Evolutionary conservation across 2,113 vertebrate genomes (phyloP).

Genomic region (Heliornis fulica): DNA sequence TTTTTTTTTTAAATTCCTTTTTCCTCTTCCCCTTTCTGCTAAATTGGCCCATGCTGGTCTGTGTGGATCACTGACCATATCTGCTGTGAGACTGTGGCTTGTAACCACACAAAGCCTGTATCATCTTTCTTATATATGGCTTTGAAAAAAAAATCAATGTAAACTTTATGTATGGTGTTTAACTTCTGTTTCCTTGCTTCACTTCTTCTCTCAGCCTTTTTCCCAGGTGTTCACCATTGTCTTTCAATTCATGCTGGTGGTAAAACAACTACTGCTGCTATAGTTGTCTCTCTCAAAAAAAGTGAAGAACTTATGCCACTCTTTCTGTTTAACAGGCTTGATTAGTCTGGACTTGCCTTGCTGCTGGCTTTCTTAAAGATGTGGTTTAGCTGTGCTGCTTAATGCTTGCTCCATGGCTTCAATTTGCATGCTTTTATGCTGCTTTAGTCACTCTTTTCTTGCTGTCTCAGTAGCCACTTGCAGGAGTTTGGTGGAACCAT

Average conservation of each 20-base stretch:
- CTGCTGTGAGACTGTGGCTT: background rate
- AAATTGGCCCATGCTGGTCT: background rate
- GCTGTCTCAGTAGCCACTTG: background rate
- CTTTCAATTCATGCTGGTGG: background rate
- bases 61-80: background rate
- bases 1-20: no score
- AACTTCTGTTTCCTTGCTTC: slow-evolving; percentile 19
- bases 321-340: slow-evolving; percentile 9
- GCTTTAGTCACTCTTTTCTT: background rate
- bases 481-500: background rate
- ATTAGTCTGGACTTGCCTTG: slow-evolving; percentile 39
- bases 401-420: background rate
- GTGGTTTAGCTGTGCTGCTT: background rate
- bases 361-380: background rate
- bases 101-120: background rate
- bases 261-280: slow-evolving; percentile 14
- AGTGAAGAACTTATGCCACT: background rate
- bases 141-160: background rate
- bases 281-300: background rate
- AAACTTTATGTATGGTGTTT: background rate
- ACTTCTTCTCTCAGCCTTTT: background rate
- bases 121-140: background rate
- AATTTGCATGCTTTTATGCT: background rate
- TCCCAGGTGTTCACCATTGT: background rate
- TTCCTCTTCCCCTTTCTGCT: background rate